A percentile compares a stretch with the other conserved stretches of the same genome.
Evolutionary conservation across 2,797 vertebrate species (phyloP).

Genomic region (Melanotaenia nigrans): DNA sequence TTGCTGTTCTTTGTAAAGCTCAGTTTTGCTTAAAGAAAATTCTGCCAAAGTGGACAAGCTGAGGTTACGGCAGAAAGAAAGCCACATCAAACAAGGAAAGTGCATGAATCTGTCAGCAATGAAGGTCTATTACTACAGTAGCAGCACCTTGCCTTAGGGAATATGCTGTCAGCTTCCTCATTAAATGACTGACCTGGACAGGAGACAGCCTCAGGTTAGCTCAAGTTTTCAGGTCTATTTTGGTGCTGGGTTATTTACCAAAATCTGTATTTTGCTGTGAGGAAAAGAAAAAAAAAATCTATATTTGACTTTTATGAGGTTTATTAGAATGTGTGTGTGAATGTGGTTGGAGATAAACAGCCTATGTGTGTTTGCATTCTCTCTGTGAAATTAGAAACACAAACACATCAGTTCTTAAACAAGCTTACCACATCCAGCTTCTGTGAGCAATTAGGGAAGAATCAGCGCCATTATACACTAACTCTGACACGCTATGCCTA

Average conservation of each 20-base stretch:
- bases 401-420: constrained; percentile 71
- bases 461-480: constrained; percentile 62
- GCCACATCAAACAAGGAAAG: constrained; percentile 78
- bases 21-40: constrained; percentile 56
- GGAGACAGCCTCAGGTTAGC: constrained; percentile 52
- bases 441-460: constrained; percentile 75
- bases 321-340: constrained; percentile 21
- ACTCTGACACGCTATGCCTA: constrained; percentile 63
- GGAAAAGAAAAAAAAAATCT: neutral
- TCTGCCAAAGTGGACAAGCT: constrained; percentile 63
- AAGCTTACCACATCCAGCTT: constrained; percentile 72
- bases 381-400: constrained; percentile 72
- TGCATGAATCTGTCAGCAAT: constrained; percentile 81
- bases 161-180: constrained; percentile 77
- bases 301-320: neutral
- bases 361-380: constrained; percentile 51
- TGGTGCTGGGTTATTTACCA: constrained; percentile 13
- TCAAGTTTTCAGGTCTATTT: constrained; percentile 29
- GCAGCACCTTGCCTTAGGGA: constrained; percentile 73
- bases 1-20: constrained; percentile 70
- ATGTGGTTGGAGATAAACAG: constrained; percentile 41
- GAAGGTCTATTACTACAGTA: constrained; percentile 82
- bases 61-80: constrained; percentile 61
- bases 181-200: constrained; percentile 74
- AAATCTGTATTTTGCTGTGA: neutral